Conservation (phyloP, 2,113 vertebrate genomes). For the Eupsittula cactorum region DNA sequence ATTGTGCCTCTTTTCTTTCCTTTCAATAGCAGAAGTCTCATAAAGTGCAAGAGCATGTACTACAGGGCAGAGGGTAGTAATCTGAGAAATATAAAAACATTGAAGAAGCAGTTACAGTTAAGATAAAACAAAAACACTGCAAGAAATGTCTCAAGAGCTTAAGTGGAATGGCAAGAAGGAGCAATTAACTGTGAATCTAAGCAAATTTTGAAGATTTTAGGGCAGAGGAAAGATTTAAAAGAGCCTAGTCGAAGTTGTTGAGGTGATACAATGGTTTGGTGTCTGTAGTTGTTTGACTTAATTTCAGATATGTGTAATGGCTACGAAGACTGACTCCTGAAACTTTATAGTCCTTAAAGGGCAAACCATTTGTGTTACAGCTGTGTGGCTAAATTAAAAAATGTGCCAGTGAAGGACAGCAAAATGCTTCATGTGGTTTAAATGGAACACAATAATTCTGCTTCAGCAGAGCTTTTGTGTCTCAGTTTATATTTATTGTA, state of each 20-base stretch:
- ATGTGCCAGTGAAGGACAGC: background rate
- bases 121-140: background rate
- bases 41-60: background rate
- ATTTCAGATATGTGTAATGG: conserved; percentile 45
- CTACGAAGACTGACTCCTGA: conserved; percentile 14
- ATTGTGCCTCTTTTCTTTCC: background rate
- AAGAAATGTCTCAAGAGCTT: background rate
- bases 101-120: background rate
- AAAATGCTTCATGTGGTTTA: conserved; percentile 5
- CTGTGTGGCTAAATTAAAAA: conserved; percentile 32
- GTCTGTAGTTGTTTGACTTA: conserved; percentile 38
- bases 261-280: conserved; percentile 4
- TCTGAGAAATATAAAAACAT: background rate
- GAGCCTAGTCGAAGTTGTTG: background rate
- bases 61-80: background rate
- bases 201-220: conserved; percentile 35
- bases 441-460: background rate
- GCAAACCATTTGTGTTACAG: background rate
- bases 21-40: background rate
- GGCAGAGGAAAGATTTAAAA: conserved; percentile 14
- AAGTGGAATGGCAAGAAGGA: background rate
- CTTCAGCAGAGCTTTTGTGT: background rate
- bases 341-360: background rate
- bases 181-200: conserved; percentile 22
- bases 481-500: background rate